Evolutionary conservation across 2,797 vertebrate species (phyloP).

Genomic region (Botia almorhae): DNA sequence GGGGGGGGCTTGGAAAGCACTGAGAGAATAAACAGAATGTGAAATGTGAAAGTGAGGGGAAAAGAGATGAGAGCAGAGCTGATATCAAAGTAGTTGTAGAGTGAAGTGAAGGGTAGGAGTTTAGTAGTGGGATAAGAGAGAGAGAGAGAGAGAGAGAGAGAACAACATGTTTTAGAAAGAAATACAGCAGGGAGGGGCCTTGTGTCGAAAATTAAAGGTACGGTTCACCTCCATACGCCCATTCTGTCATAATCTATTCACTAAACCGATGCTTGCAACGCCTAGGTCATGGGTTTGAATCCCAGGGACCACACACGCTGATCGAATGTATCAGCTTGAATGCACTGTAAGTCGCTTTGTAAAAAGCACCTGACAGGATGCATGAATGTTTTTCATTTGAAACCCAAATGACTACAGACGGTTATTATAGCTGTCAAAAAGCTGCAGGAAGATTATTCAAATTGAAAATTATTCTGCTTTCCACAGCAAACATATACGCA

Average conservation of each 20-base stretch:
- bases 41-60: conserved; percentile 17
- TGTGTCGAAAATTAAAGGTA: not conserved
- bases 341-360: not conserved
- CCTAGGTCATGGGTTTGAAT: not conserved
- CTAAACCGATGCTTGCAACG: not conserved
- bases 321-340: not conserved
- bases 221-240: not conserved
- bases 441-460: not conserved
- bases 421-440: conserved; percentile 3
- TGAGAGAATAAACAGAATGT: conserved; percentile 25
- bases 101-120: conserved; percentile 29
- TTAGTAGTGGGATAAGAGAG: not conserved
- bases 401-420: not conserved
- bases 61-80: conserved; percentile 20
- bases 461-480: not conserved
- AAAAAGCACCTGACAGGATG: not conserved
- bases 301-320: not conserved
- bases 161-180: not conserved
- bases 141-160: not conserved
- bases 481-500: not conserved
- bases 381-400: no score
- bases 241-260: not conserved
- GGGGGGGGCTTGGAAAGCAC: not conserved
- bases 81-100: conserved; percentile 12
- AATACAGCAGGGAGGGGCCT: not conserved